These are phyloP conservation scores for Eulemur rufifrons DNA, from an alignment of 2,113 vertebrate genomes.

Conservation along the genomic window DNA sequence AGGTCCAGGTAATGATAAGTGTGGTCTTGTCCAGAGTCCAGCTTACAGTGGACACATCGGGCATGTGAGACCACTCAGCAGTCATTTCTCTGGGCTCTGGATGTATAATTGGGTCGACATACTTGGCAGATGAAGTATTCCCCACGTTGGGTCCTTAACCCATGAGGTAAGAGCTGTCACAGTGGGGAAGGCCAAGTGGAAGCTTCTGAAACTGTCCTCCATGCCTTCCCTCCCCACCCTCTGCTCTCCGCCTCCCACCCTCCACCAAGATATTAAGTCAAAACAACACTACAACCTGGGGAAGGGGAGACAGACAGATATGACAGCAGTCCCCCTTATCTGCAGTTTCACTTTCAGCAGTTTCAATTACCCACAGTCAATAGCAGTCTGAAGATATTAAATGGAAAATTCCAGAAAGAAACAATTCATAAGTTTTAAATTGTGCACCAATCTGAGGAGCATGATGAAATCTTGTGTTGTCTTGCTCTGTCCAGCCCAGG, in stretches of 20 bases:
- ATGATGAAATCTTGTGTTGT: neutral
- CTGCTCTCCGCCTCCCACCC: neutral
- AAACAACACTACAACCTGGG: neutral
- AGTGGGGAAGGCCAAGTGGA: neutral
- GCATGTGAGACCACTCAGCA: neutral
- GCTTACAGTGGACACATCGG: neutral
- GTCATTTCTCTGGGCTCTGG: conserved; percentile 11
- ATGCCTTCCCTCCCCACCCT: neutral
- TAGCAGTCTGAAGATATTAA: neutral
- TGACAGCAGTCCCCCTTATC: neutral
- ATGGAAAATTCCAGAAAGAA: neutral
- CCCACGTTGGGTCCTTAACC: neutral
- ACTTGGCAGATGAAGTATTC: neutral
- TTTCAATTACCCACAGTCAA: neutral
- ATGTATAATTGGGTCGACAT: neutral
- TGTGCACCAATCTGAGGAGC: neutral
- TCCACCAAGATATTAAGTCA: neutral
- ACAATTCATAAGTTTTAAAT: neutral
- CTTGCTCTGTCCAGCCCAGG: neutral
- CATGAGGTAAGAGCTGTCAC: neutral
- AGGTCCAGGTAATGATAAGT: neutral
- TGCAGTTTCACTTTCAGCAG: neutral
- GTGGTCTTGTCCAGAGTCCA: neutral
- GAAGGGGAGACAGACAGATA: neutral
- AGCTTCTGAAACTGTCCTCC: neutral